phyloP scores from a whole-genome alignment of 2,113 vertebrate genomes.

The Xiphophorus hellerii region DNA sequence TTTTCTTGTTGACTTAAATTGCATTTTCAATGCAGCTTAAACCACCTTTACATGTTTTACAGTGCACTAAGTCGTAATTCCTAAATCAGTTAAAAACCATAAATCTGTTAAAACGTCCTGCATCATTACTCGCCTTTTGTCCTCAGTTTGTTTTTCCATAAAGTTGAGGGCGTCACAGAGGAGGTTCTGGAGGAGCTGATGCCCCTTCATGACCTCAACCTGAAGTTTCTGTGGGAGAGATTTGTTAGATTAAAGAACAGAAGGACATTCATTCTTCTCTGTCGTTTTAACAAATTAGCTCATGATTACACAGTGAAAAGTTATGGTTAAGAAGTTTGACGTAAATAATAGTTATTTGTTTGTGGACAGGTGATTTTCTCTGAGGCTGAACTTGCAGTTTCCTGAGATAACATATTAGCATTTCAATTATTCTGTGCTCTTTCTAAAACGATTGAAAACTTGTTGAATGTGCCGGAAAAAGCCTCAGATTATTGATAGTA shows the following conservation, averaged over 20 bases:
- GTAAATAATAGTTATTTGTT: too few relatives aligned
- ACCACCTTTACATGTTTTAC: too few relatives aligned
- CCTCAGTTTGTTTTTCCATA: conserved; percentile 75
- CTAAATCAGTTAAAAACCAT: background rate
- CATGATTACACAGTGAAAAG: background rate
- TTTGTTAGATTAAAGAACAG: background rate
- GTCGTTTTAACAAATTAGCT: background rate
- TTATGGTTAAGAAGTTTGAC: too few relatives aligned
- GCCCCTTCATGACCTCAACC: conserved; percentile 82
- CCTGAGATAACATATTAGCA: too few relatives aligned
- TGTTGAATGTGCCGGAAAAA: too few relatives aligned
- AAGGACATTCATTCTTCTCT: background rate
- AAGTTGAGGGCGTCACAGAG: conserved; percentile 78
- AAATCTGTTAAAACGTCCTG: background rate
- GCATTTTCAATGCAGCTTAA: too few relatives aligned
- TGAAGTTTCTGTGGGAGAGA: conserved; percentile 81
- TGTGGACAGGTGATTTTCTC: too few relatives aligned
- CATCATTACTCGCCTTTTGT: conserved; percentile 80
- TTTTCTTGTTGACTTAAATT: too few relatives aligned
- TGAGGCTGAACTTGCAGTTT: too few relatives aligned
- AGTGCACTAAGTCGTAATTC: background rate
- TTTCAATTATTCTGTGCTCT: too few relatives aligned
- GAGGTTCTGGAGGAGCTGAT: conserved; percentile 83
- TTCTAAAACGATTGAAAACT: too few relatives aligned
- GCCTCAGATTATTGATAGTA: background rate